Conservation (phyloP, 2,113 vertebrate species). For the Paraplagusia blochii region DNA sequence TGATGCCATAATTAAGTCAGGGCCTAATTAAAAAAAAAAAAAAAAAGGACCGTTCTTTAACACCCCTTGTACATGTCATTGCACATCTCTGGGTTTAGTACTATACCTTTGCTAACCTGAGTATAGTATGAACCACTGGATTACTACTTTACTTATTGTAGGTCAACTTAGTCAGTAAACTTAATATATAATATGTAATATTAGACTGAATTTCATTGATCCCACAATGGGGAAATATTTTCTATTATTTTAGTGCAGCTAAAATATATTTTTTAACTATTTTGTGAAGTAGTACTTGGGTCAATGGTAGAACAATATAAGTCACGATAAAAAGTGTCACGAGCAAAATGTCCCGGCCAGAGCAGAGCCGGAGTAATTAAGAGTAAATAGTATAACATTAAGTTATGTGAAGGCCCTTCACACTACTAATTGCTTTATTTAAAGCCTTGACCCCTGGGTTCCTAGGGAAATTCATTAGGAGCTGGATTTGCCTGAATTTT, state of each 20-base stretch:
- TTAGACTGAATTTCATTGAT: too few relatives aligned
- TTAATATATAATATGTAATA: too few relatives aligned
- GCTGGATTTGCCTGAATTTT: slow-evolving; percentile 39
- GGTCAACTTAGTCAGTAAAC: too few relatives aligned
- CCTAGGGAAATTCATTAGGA: slow-evolving; percentile 65
- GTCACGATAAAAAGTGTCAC: slow-evolving; percentile 30
- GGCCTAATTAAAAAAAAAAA: too few relatives aligned
- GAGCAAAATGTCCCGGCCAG: slow-evolving; percentile 22
- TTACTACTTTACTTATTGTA: too few relatives aligned
- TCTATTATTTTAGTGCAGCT: background rate
- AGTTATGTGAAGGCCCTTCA: slow-evolving; percentile 59
- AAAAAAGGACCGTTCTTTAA: too few relatives aligned
- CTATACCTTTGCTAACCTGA: too few relatives aligned
- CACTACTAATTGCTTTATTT: slow-evolving; percentile 73
- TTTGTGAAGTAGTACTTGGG: background rate
- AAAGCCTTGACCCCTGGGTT: slow-evolving; percentile 60
- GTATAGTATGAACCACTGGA: too few relatives aligned
- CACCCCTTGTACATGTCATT: too few relatives aligned
- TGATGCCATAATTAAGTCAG: too few relatives aligned
- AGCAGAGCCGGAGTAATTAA: slow-evolving; percentile 64
- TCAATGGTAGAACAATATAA: slow-evolving; percentile 27
- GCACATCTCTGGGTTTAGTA: too few relatives aligned
- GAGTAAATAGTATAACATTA: slow-evolving; percentile 60
- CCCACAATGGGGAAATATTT: too few relatives aligned
- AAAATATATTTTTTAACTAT: slow-evolving; percentile 8